These are phyloP conservation scores for Astreopora myriophthalma DNA, from an alignment of 64 coral and sea anemone genomes.

Conservation along the genomic window DNA sequence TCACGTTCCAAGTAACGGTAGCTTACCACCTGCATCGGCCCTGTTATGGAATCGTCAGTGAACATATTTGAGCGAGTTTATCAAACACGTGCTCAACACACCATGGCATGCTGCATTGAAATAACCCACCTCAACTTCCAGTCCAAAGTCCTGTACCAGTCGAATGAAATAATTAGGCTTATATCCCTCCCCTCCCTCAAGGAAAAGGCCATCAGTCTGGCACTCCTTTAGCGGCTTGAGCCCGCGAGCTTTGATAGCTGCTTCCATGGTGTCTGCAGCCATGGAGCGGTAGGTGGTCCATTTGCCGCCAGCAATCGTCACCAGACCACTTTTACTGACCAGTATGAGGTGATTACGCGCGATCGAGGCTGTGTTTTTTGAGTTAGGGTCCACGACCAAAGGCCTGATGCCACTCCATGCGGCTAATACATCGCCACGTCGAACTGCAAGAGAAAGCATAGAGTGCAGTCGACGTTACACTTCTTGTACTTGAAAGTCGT, in stretches of 20 bases:
- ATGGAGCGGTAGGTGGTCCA: slow-evolving; percentile 99
- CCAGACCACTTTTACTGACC: slow-evolving; percentile 84
- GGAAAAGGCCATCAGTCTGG: slow-evolving; percentile 91
- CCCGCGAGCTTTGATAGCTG: slow-evolving; percentile 81
- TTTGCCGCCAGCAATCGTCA: slow-evolving; percentile 97
- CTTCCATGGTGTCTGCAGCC: slow-evolving; percentile 93
- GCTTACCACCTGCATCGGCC: too few species aligned
- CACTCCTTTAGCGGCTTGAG: slow-evolving; percentile 73
- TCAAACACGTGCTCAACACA: too few species aligned
- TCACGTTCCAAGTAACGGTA: too few species aligned
- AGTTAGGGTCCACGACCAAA: slow-evolving; percentile 88
- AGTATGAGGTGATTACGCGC: slow-evolving; percentile 96
- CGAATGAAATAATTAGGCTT: slow-evolving; percentile 81
- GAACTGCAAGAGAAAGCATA: slow-evolving; percentile 51
- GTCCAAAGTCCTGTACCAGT: slow-evolving; percentile 92
- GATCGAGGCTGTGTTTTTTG: slow-evolving; percentile 89
- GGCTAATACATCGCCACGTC: slow-evolving; percentile 88
- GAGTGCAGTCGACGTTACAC: background rate
- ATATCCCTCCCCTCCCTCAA: slow-evolving; percentile 93
- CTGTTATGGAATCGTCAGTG: too few species aligned
- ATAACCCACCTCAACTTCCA: slow-evolving; percentile 90
- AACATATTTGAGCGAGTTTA: too few species aligned
- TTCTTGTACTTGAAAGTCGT: too few species aligned
- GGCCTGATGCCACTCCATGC: slow-evolving; percentile 97
- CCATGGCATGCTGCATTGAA: too few species aligned